Conservation (phyloP, 2,888 invertebrate species). For the Euplagia quadripunctaria region DNA sequence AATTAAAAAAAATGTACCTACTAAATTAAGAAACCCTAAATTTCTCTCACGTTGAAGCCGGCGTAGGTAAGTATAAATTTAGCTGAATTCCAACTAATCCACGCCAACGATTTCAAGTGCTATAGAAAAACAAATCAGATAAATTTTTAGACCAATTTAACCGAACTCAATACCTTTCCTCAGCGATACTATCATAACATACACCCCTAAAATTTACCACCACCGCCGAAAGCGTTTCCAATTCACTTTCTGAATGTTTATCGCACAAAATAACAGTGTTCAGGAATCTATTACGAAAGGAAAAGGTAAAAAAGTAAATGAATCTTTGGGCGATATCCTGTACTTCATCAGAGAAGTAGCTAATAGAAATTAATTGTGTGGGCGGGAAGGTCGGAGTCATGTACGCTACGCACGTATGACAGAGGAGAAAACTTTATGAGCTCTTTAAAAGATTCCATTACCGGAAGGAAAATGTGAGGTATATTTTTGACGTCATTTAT, state of each 20-base stretch:
- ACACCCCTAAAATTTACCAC: conserved; percentile 4
- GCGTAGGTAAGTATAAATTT: neutral
- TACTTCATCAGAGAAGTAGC: conserved; percentile 13
- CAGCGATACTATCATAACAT: conserved; percentile 11
- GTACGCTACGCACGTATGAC: conserved; percentile 14
- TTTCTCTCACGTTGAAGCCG: neutral
- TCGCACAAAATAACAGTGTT: conserved; percentile 13
- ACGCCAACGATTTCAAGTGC: neutral
- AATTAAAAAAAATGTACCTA: too few relatives aligned
- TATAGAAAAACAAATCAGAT: neutral
- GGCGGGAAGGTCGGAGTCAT: neutral
- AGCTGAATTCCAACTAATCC: neutral
- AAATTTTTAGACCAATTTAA: neutral
- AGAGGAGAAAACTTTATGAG: conserved; percentile 13
- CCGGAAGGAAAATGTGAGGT: conserved; percentile 1
- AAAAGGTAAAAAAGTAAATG: conserved; percentile 13
- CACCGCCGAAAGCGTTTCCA: conserved; percentile 15
- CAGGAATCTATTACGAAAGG: conserved; percentile 15
- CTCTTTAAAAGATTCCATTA: conserved; percentile 19
- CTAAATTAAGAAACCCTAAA: neutral
- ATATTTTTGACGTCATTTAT: neutral
- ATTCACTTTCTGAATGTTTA: conserved; percentile 18
- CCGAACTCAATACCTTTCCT: conserved; percentile 5
- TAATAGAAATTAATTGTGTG: conserved; percentile 15
- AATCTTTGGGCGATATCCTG: conserved; percentile 3